These are phyloP conservation scores for Hydropotes inermis DNA, from an alignment of 2,113 vertebrate species.

Conservation along the genomic window DNA sequence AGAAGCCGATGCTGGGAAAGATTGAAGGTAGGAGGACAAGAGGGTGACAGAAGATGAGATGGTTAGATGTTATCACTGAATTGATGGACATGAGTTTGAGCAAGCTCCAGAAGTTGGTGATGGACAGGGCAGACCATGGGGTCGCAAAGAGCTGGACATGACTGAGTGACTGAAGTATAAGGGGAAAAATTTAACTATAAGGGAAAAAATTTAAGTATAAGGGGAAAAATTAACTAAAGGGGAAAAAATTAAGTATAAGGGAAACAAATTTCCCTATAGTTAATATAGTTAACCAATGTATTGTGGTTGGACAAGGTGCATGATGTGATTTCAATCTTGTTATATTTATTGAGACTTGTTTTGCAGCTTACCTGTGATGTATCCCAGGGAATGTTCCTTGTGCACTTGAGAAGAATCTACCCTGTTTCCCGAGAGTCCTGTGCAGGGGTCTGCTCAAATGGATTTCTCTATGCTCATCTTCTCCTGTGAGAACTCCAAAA, in stretches of 20 bases:
- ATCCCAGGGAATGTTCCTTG: neutral
- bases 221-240: too few relatives aligned
- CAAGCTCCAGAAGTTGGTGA: neutral
- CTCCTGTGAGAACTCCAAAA: neutral
- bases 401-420: neutral
- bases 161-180: neutral
- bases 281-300: neutral
- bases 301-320: neutral
- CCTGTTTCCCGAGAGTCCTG: neutral
- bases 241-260: neutral
- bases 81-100: neutral
- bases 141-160: fast-evolving
- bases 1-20: neutral
- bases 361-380: neutral
- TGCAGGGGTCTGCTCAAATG: neutral
- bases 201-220: neutral
- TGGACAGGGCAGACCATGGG: neutral
- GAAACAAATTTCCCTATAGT: neutral
- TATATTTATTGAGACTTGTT: neutral
- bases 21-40: neutral
- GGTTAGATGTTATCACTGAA: neutral
- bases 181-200: too few relatives aligned
- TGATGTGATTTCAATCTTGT: neutral
- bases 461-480: neutral
- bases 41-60: neutral